Base-by-base conservation (phyloP, 2,797 vertebrate genomes). In the Pterois miles region DNA sequence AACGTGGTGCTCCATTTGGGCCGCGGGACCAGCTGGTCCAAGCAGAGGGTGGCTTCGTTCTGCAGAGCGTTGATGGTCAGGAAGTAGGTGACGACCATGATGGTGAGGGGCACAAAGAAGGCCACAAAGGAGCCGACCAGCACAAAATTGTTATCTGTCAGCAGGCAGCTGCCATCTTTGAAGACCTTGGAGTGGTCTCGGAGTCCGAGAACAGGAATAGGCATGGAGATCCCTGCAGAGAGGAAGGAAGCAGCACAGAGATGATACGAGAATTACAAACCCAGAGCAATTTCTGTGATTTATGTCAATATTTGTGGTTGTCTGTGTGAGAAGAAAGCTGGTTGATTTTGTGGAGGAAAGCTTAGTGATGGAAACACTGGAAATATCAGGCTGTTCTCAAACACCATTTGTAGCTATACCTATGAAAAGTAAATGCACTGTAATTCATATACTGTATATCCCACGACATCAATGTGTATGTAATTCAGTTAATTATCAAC, bases 71-170 rank as follows among this genome's bases (percentile, higher is more conserved):
- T 95, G 93, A 99, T 97, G 72, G 98, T 99, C 93, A 99, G 95
- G 92, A 98, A 97, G 89, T 99, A 99, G 34, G 96, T 98, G 91
- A 98, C 95, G 23, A 99, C 94, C 98, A 99, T 99, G 93, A 99
- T 98, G 83, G 95, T 96, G 58, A 99, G 92, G 8, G 98, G 98
- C 62, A 99, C 91, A 82, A 99, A 99, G 92, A 99, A 99, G 2
- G 98, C 93, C 91, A 98, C 97, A 22, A 99, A 98, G 75, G 98
- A 99, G 62, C 98, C 98, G 1, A 97, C 93, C 82, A 99, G 92
- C 59, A 99, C 97, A 52, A 99, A 99, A 81, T 93, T 96, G 43
- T 97, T 92, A 13, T 99, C 98, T 0, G 93, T 96, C 4, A 99
- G 95, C 68, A 96, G 90, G 90, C 98, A 99, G 79, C 96, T 98